Percentiles rank a stretch among this genome's conserved stretches.
phyloP scores from a whole-genome alignment of 2,797 vertebrate species.

The Leptoclinus maculatus region DNA sequence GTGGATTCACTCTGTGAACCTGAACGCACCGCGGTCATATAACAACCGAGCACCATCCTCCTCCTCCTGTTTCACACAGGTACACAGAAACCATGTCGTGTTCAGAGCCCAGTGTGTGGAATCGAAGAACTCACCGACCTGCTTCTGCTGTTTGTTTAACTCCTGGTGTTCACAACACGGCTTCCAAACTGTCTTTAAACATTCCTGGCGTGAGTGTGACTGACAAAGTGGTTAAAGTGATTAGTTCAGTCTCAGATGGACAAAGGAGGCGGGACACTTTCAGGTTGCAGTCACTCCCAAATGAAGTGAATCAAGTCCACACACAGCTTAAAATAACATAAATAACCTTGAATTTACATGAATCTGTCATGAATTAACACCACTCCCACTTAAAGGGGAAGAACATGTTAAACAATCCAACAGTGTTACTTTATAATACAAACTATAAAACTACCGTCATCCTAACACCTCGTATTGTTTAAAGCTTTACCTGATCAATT shows the following conservation, averaged over 20 bases:
- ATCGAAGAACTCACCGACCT: constrained; percentile 67
- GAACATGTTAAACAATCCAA: background rate
- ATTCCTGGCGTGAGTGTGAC: constrained; percentile 35
- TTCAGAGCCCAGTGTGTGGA: background rate
- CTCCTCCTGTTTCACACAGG: constrained; percentile 10
- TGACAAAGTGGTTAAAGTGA: constrained; percentile 59
- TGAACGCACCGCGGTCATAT: constrained; percentile 27
- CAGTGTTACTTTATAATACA: background rate
- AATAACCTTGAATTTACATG: background rate
- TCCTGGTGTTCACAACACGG: constrained; percentile 29
- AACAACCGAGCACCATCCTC: background rate
- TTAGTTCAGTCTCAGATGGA: constrained; percentile 46
- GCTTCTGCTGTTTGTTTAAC: constrained; percentile 31
- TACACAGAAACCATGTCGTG: background rate
- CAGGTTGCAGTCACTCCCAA: constrained; percentile 31
- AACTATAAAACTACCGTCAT: too few relatives aligned
- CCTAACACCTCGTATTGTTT: background rate
- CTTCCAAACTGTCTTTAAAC: constrained; percentile 32
- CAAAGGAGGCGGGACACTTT: constrained; percentile 63
- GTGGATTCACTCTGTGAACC: background rate
- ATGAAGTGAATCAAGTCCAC: constrained; percentile 27
- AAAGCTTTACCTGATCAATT: too few relatives aligned
- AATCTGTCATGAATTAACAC: background rate
- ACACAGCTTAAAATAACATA: background rate
- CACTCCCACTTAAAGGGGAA: background rate